Percentiles rank a stretch among this genome's conserved stretches.
Conservation (phyloP, 2,888 invertebrate genomes). For the Perithous albicinctus region DNA sequence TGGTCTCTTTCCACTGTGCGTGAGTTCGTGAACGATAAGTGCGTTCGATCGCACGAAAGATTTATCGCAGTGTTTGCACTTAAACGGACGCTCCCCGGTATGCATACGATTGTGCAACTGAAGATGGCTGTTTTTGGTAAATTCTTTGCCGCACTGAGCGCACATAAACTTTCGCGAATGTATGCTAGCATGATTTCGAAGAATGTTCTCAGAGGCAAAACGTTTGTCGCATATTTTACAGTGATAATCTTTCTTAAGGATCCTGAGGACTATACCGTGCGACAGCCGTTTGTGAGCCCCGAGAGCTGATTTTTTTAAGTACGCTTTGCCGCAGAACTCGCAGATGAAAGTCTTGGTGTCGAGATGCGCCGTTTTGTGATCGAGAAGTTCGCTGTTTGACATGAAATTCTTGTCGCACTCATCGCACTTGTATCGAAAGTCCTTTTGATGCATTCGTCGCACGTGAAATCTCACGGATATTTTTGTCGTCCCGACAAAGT, state of each 20-base stretch:
- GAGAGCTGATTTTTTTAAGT: constrained; percentile 48
- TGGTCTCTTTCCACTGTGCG: constrained; percentile 52
- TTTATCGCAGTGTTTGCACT: constrained; percentile 60
- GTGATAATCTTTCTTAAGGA: constrained; percentile 64
- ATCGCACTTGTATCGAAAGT: constrained; percentile 65
- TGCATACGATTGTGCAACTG: constrained; percentile 56
- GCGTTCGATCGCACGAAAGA: constrained; percentile 58
- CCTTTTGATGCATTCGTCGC: constrained; percentile 57
- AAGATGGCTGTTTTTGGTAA: constrained; percentile 29
- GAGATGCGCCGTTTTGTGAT: constrained; percentile 64
- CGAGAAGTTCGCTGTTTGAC: constrained; percentile 64
- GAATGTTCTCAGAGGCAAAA: constrained; percentile 61
- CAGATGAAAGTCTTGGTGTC: constrained; percentile 65
- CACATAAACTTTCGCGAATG: constrained; percentile 71
- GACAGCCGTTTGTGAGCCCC: constrained; percentile 55
- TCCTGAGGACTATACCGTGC: constrained; percentile 58
- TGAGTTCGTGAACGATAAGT: constrained; percentile 51
- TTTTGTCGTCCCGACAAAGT: constrained; percentile 46
- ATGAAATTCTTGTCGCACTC: constrained; percentile 66
- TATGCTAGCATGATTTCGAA: constrained; percentile 54
- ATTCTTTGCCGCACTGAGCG: constrained; percentile 62
- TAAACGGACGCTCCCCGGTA: constrained; percentile 57
- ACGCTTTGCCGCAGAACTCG: constrained; percentile 71
- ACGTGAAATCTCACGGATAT: constrained; percentile 67
- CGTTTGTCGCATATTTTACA: constrained; percentile 61